Percentiles rank a stretch among this genome's conserved stretches.
These are phyloP conservation scores for Scartelaos histophorus DNA, from an alignment of 2,113 vertebrate species.

Conservation along the genomic window DNA sequence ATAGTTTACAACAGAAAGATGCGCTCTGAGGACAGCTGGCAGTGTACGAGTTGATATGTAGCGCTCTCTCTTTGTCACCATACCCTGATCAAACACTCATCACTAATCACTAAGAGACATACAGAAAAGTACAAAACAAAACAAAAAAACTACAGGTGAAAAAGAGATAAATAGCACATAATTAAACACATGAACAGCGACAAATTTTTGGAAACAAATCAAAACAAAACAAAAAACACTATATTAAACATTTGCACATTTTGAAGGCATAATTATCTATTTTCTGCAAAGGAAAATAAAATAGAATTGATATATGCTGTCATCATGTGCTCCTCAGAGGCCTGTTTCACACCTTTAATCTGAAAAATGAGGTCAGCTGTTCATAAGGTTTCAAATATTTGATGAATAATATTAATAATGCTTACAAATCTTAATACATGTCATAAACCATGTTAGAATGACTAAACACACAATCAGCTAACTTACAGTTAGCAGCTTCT, in stretches of 20 bases:
- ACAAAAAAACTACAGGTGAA: background rate
- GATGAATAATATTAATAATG: background rate
- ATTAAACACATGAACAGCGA: background rate
- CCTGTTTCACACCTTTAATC: background rate
- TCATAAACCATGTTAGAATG: background rate
- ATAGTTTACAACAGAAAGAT: background rate
- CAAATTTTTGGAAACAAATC: background rate
- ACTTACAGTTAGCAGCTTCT: background rate
- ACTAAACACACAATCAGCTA: background rate
- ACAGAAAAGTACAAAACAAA: background rate
- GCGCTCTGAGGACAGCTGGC: constrained; percentile 16
- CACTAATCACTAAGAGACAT: constrained; percentile 1
- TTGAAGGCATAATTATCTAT: background rate
- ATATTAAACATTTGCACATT: background rate
- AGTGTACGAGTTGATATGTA: constrained; percentile 18
- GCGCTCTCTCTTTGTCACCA: background rate
- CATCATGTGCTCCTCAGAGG: background rate
- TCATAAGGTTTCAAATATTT: background rate
- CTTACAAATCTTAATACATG: background rate
- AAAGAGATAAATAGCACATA: constrained; percentile 15
- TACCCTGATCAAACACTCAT: constrained; percentile 12
- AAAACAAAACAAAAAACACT: background rate
- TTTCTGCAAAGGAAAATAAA: background rate
- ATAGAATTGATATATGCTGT: background rate
- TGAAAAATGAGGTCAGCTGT: background rate